Base-by-base conservation (phyloP, 2,888 invertebrate genomes). In the Nomada lathburiana region DNA sequence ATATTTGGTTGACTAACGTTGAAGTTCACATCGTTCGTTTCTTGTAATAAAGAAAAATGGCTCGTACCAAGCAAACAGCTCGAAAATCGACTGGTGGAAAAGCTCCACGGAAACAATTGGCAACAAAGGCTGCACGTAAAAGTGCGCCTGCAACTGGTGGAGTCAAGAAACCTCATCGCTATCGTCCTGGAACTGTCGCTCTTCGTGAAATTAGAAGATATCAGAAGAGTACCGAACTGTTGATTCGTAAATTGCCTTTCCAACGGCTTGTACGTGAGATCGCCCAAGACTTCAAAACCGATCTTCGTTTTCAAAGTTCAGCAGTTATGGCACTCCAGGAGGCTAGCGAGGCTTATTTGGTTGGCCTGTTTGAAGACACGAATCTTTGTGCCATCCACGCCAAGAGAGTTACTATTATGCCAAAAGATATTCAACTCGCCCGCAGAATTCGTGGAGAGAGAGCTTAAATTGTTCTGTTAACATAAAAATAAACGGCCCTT, bases 371-470 rank as follows among this genome's bases (percentile, higher is more conserved):
- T 10, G 87, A 87, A 67, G 88, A 87, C 23, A 87, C 87, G 0
- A 87, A 87, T 10, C 73, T 87, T 7, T 87, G 87, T 44, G 87
- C 87, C 16, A 87, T 86, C 26, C 88, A 86, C 9, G 88, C 87
- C 0, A 87, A 87, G 18, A 73, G 88, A 2, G 85, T 87, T 3
- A 87, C 88, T 0, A 87, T 87, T 36, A 87, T 88, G 88, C 88
- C 88, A 2, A 88, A 87, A 13, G 88, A 87, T 16, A 87, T 87
- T 53, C 88, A 88, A n/a, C 55, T 88, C 11, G 88, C 88, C 18
- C 68, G 87, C 7, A 84, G 87, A 57, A 98, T 98, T 94, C 97
- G 98, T 93, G 98, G 98, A 89, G 98, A 98, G 95, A 96, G 98
- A 94, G 97, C 93, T 94, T 84, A 92, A 96, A 87, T 36, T 26